Percentiles rank a stretch among this genome's conserved stretches.
These are phyloP conservation scores for Acromyrmex charruanus DNA, from an alignment of 1,140 invertebrate genomes.

Conservation along the genomic window DNA sequence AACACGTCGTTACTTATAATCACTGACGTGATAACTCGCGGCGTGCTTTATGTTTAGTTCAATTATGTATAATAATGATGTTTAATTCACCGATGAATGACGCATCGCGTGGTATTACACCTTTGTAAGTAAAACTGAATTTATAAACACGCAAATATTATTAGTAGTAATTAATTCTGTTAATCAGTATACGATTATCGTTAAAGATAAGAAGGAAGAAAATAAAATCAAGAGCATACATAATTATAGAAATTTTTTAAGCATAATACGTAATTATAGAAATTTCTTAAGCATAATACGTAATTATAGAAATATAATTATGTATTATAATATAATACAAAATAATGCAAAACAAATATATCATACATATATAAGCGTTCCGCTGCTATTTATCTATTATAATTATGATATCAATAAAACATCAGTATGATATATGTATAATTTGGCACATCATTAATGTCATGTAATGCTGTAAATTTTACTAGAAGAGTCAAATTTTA, in stretches of 20 bases:
- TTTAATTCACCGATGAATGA: background rate
- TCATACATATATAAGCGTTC: background rate
- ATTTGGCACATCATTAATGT: slow-evolving; percentile 1
- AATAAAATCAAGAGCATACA: background rate
- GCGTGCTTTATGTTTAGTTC: background rate
- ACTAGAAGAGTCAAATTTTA: background rate
- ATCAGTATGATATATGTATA: background rate
- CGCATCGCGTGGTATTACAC: background rate
- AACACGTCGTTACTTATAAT: slow-evolving; percentile 56
- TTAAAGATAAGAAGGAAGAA: background rate
- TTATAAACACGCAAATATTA: background rate
- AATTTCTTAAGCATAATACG: background rate
- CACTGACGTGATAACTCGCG: slow-evolving; percentile 50
- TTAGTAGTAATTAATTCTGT: background rate
- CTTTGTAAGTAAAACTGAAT: slow-evolving; percentile 5
- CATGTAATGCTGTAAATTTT: background rate
- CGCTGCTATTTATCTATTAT: background rate
- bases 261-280: background rate
- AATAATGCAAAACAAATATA: slow-evolving; percentile 1
- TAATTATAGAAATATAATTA: background rate
- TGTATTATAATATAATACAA: background rate
- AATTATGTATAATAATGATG: slow-evolving; percentile 20
- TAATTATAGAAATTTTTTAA: background rate
- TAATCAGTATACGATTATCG: background rate
- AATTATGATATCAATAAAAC: background rate